Percentiles rank a stretch among this genome's conserved stretches.
Conservation (phyloP, 2,797 vertebrate genomes). For the Monodelphis domestica region DNA sequence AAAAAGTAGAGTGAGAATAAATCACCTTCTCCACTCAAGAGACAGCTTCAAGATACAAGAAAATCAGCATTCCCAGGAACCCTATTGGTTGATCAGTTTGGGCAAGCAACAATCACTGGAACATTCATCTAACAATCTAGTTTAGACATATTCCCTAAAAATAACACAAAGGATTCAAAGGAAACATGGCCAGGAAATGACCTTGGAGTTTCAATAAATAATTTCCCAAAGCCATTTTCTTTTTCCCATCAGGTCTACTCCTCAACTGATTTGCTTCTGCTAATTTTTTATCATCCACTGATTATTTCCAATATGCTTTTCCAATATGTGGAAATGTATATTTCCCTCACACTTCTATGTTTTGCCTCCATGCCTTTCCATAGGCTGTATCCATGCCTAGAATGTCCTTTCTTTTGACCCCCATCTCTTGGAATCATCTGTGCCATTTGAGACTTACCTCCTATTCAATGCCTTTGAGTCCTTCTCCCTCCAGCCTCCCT, state of each 20-base stretch:
- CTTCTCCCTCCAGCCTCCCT: background rate
- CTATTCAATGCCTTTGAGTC: background rate
- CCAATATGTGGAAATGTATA: background rate
- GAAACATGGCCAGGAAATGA: background rate
- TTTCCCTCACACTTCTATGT: background rate
- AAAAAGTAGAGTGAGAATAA: constrained; percentile 18
- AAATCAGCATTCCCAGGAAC: background rate
- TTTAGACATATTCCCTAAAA: background rate
- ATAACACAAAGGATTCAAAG: background rate
- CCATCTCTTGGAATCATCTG: background rate
- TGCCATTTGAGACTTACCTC: background rate
- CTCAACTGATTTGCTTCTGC: background rate
- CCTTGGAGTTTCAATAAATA: background rate
- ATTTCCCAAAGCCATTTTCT: background rate
- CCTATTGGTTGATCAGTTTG: background rate
- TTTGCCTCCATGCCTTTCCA: background rate
- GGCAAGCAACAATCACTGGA: background rate
- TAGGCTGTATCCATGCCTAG: background rate
- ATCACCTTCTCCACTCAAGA: rapidly evolving
- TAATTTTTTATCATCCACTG: background rate
- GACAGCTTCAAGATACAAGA: background rate
- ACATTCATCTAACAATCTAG: background rate
- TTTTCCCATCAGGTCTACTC: background rate
- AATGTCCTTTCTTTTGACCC: background rate
- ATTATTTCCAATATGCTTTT: background rate